Evolutionary conservation across 2,888 invertebrate genomes (phyloP).

Genomic region (Coecobrya sp.): DNA sequence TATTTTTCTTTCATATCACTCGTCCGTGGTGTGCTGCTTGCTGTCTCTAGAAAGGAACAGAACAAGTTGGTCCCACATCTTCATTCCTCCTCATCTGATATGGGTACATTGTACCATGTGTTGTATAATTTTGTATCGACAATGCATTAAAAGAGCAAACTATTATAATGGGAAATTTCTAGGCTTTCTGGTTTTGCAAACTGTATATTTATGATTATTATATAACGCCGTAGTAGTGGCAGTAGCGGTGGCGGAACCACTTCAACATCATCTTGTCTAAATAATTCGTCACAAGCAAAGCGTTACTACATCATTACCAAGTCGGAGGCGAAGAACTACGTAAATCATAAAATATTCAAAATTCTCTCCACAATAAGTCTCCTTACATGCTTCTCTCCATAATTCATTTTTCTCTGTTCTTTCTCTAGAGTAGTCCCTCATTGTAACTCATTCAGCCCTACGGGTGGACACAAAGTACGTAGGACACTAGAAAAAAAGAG

Average conservation of each 20-base stretch:
- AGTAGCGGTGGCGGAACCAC: constrained; percentile 33
- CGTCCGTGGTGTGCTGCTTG: too few relatives aligned
- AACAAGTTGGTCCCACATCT: constrained; percentile 51
- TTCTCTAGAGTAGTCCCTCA: constrained; percentile 46
- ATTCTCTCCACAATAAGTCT: constrained; percentile 71
- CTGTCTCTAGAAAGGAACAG: constrained; percentile 7
- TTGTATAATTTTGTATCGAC: constrained; percentile 27
- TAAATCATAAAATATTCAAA: constrained; percentile 81
- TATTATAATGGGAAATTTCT: constrained; percentile 3
- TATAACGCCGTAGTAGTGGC: not conserved
- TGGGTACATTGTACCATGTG: constrained; percentile 28
- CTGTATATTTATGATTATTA: constrained; percentile 34
- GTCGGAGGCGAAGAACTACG: constrained; percentile 62
- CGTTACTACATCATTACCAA: constrained; percentile 72
- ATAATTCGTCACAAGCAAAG: constrained; percentile 63
- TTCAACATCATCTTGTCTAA: constrained; percentile 63
- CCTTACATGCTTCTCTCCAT: constrained; percentile 58
- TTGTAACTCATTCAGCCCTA: constrained; percentile 57
- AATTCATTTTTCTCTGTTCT: constrained; percentile 31
- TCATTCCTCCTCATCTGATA: constrained; percentile 21
- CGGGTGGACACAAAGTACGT: constrained; percentile 71
- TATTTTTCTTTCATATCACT: not conserved
- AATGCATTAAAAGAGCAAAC: not conserved
- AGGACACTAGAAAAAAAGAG: constrained; percentile 41
- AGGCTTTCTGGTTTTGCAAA: not conserved